phyloP scores from a whole-genome alignment of 2,797 vertebrate species.

The Lindbergichthys nudifrons region DNA sequence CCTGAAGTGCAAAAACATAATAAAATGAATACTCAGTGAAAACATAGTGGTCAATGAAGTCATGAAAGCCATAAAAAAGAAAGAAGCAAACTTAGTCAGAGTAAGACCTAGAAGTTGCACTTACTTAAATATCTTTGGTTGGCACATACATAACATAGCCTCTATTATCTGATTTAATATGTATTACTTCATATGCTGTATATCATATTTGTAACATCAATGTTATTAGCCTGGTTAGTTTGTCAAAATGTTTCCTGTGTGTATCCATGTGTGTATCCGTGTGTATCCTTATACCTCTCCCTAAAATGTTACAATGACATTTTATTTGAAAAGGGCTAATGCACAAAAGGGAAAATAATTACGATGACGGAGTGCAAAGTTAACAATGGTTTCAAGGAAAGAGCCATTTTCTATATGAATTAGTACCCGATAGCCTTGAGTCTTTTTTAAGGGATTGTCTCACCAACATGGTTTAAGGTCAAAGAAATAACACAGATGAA shows the following conservation, averaged over 20 bases:
- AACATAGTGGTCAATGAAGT: conserved; percentile 6
- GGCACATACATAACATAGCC: background rate
- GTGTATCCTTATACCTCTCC: too few relatives aligned
- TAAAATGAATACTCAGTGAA: background rate
- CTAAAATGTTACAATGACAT: background rate
- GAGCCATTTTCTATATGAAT: conserved; percentile 7
- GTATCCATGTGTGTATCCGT: too few relatives aligned
- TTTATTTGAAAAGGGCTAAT: too few relatives aligned
- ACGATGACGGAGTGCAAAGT: background rate
- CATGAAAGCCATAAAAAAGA: background rate
- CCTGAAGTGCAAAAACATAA: conserved; percentile 78
- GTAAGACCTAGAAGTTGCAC: background rate
- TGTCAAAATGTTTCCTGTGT: background rate
- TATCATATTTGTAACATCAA: background rate
- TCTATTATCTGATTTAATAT: background rate
- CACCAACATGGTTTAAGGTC: conserved; percentile 22
- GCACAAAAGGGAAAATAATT: background rate
- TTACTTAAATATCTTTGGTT: background rate
- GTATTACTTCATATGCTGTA: background rate
- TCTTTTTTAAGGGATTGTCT: conserved; percentile 26
- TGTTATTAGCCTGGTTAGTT: background rate
- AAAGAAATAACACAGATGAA: conserved; percentile 10
- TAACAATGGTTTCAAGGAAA: background rate
- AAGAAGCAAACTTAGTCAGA: background rate
- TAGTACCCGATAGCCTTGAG: background rate